These are phyloP conservation scores for Nematopogon swammerdamellus DNA, from an alignment of 2,888 invertebrate genomes.

Conservation along the genomic window DNA sequence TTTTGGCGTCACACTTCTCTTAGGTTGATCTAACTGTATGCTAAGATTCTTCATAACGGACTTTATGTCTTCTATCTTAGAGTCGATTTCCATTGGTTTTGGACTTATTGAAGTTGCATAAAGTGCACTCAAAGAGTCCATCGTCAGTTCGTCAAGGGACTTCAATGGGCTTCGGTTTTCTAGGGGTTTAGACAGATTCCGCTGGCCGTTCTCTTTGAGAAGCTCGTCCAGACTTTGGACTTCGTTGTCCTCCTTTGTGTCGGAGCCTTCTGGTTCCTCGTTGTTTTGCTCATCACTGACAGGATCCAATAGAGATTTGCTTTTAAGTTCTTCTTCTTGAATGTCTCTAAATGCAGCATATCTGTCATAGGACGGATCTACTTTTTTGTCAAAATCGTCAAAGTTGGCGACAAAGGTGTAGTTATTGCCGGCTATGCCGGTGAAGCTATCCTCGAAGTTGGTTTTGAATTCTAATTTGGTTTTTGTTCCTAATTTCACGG, in stretches of 20 bases:
- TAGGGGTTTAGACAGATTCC: conserved; percentile 1
- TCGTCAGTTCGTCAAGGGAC: conserved; percentile 35
- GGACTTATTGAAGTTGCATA: conserved; percentile 43
- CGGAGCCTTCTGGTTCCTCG: conserved; percentile 34
- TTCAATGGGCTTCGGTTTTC: conserved; percentile 32
- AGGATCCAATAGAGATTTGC: conserved; percentile 34
- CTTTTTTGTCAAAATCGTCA: conserved; percentile 56
- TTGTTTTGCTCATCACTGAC: conserved; percentile 19
- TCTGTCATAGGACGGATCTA: conserved; percentile 66
- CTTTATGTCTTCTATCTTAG: conserved; percentile 46
- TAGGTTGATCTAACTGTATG: conserved; percentile 31
- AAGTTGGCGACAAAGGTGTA: conserved; percentile 67
- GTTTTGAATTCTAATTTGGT: conserved; percentile 36
- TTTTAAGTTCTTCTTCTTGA: conserved; percentile 69
- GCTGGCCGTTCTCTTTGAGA: background rate
- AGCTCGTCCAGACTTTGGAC: background rate
- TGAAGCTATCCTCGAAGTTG: conserved; percentile 64
- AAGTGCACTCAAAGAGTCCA: conserved; percentile 37
- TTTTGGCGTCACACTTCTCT: conserved; percentile 32
- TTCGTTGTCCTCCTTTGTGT: conserved; percentile 28
- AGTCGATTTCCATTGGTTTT: conserved; percentile 38
- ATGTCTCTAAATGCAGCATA: conserved; percentile 88
- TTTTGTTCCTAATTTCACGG: background rate
- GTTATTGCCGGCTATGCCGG: conserved; percentile 29
- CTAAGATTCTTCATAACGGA: conserved; percentile 37